Percentiles rank a stretch among this genome's conserved stretches.
Evolutionary conservation across 1,140 invertebrate species (phyloP).

Genomic region (Ostrea denselamellosa): DNA sequence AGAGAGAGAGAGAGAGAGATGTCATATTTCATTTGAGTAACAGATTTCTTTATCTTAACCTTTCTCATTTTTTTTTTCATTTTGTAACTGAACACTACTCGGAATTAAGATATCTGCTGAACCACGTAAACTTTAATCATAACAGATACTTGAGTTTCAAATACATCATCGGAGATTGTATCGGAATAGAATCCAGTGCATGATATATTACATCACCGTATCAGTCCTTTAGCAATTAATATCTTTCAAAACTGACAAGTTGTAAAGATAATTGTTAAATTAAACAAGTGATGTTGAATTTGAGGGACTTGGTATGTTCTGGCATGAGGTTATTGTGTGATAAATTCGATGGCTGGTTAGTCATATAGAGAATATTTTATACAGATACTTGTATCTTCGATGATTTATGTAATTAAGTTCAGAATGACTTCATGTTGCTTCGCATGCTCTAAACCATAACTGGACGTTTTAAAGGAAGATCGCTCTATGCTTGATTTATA

Average conservation of each 20-base stretch:
- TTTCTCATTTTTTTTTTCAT: not conserved
- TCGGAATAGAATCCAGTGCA: not conserved
- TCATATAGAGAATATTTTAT: not conserved
- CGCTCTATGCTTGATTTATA: too few species aligned
- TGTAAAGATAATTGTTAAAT: not conserved
- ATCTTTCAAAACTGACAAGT: constrained; percentile 21
- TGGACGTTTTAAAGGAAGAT: too few species aligned
- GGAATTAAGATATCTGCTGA: not conserved
- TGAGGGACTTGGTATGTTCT: not conserved
- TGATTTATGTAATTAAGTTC: not conserved
- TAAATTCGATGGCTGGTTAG: not conserved
- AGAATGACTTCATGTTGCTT: too few species aligned
- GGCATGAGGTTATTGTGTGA: not conserved
- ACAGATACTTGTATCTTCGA: not conserved
- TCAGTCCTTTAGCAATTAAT: constrained; percentile 9
- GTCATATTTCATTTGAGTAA: too few species aligned
- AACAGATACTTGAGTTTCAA: not conserved
- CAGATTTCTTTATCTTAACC: too few species aligned
- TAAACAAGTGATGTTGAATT: not conserved
- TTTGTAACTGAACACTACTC: not conserved
- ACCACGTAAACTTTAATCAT: constrained; percentile 6
- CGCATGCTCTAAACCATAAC: too few species aligned
- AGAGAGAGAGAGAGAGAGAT: too few species aligned
- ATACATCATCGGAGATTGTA: not conserved
- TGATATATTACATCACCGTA: not conserved